A percentile compares a stretch with the other conserved stretches of the same genome.
phyloP scores from a whole-genome alignment of 2,113 vertebrate genomes.

The Guaruba guarouba region DNA sequence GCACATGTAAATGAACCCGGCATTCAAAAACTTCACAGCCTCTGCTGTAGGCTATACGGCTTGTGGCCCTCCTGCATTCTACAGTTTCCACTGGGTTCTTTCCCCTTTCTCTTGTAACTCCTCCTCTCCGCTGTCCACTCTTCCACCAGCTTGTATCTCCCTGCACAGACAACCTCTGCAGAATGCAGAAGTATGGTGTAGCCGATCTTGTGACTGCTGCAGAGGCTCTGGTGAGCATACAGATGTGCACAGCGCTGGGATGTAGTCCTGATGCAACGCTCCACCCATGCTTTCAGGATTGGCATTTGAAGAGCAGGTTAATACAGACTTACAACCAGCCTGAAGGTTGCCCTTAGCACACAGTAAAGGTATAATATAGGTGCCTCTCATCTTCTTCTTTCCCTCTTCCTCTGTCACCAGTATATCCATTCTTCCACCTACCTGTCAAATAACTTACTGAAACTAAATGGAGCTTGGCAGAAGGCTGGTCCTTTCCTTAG shows the following conservation, averaged over 20 bases:
- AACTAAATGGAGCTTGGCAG: not conserved
- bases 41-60: not conserved
- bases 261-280: not conserved
- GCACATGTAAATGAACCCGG: not conserved
- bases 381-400: not conserved
- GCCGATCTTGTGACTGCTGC: not conserved
- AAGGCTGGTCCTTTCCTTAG: not conserved
- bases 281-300: not conserved
- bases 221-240: not conserved
- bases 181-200: not conserved
- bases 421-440: not conserved
- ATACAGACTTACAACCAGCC: not conserved
- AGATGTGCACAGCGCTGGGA: rapidly evolving
- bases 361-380: not conserved
- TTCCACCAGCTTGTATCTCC: not conserved
- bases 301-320: not conserved
- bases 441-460: not conserved
- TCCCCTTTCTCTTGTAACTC: not conserved
- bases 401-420: not conserved
- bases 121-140: not conserved
- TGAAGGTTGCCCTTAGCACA: not conserved
- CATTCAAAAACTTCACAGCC: not conserved
- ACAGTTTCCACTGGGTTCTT: not conserved
- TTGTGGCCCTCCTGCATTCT: not conserved
- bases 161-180: not conserved